phyloP scores from a whole-genome alignment of 2,888 invertebrate genomes.

The Pycnomerus fuliginosus region DNA sequence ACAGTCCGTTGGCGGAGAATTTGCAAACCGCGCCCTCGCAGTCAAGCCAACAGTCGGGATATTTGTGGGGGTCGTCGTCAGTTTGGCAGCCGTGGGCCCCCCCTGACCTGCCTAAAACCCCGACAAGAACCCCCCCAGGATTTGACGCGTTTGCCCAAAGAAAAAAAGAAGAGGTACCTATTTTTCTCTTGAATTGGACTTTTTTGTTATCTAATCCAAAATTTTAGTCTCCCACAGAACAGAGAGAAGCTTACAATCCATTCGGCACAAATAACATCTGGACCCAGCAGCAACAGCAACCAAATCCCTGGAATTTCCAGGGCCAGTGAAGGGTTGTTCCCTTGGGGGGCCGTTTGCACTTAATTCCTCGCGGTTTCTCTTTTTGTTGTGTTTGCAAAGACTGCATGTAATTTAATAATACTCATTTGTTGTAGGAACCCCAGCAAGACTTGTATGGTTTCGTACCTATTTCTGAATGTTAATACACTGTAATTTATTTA shows the following conservation, averaged over 20 bases:
- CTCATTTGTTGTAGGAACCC: constrained; percentile 38
- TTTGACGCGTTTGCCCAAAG: constrained; percentile 37
- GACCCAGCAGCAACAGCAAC: constrained; percentile 47
- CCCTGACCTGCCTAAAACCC: constrained; percentile 39
- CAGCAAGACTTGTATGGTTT: constrained; percentile 18
- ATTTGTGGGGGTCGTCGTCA: constrained; percentile 50
- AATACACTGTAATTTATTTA: constrained; percentile 18
- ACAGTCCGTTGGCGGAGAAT: constrained; percentile 25
- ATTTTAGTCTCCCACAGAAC: too few species aligned
- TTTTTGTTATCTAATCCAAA: constrained; percentile 5
- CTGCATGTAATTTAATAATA: constrained; percentile 41
- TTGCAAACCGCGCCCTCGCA: too few species aligned
- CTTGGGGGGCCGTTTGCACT: constrained; percentile 38
- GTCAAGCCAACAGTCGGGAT: constrained; percentile 38
- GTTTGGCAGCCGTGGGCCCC: constrained; percentile 52
- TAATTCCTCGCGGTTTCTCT: constrained; percentile 23
- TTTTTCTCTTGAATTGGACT: not conserved
- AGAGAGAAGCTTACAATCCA: constrained; percentile 45
- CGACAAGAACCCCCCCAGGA: constrained; percentile 50
- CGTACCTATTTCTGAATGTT: constrained; percentile 16
- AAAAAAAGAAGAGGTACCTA: constrained; percentile 27
- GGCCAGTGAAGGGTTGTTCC: constrained; percentile 28
- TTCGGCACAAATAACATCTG: constrained; percentile 51
- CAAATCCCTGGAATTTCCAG: constrained; percentile 49
- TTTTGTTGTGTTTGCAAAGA: constrained; percentile 35